Percentiles rank a stretch among this genome's conserved stretches.
Conservation (phyloP, 2,888 invertebrate genomes). For the Leucophenga maculata region DNA sequence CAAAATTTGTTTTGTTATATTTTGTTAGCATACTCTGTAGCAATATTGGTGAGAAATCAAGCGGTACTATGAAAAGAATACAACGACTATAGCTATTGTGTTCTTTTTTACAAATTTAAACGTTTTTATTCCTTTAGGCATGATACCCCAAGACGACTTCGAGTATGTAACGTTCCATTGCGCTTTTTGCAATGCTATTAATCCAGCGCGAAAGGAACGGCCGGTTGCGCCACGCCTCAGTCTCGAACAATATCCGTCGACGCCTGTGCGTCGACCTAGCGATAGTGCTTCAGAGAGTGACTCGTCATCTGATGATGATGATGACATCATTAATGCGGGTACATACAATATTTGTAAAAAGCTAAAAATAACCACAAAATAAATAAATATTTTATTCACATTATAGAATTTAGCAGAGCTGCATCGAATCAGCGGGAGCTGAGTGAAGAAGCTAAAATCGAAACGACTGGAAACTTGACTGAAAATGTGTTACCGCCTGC, state of each 20-base stretch:
- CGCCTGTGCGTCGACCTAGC: conserved; percentile 37
- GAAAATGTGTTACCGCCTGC: background rate
- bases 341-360: background rate
- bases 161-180: conserved; percentile 88
- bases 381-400: background rate
- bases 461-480: conserved; percentile 2
- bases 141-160: conserved; percentile 81
- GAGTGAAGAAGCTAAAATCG: background rate
- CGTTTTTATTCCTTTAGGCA: conserved; percentile 73
- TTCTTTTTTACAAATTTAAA: background rate
- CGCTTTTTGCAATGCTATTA: conserved; percentile 89
- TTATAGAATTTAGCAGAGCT: conserved; percentile 8
- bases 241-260: conserved; percentile 27
- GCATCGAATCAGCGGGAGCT: background rate
- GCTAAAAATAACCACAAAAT: background rate
- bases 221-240: conserved; percentile 80
- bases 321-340: conserved; percentile 50
- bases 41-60: too few relatives aligned
- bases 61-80: too few relatives aligned
- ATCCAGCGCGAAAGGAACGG: conserved; percentile 90
- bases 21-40: too few relatives aligned
- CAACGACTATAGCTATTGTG: background rate
- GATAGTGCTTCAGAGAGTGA: conserved; percentile 56
- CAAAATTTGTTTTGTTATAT: too few relatives aligned
- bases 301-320: conserved; percentile 53